Conservation (phyloP, 1,140 invertebrate genomes). For the Acarapis woodi region DNA sequence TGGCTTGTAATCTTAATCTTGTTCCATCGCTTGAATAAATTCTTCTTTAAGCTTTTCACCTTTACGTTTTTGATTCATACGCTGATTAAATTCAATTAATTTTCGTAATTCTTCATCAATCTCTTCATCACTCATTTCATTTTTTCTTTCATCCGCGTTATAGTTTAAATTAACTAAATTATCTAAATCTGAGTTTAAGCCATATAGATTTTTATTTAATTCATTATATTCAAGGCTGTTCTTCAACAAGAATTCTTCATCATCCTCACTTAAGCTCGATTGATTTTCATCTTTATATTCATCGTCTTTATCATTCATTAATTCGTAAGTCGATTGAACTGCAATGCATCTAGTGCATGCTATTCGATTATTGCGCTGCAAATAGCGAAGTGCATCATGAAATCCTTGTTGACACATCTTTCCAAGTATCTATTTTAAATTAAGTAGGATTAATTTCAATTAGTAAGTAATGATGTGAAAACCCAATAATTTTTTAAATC, state of each 20-base stretch:
- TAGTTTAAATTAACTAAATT: too few species aligned
- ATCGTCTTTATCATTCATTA: conserved; percentile 8
- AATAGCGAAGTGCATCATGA: conserved; percentile 69
- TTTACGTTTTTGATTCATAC: too few species aligned
- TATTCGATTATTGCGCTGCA: conserved; percentile 42
- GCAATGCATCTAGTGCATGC: conserved; percentile 13
- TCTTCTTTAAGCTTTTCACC: neutral
- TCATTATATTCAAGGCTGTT: too few species aligned
- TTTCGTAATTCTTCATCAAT: neutral
- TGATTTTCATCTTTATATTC: conserved; percentile 2
- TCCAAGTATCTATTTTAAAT: too few species aligned
- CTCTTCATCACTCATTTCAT: neutral
- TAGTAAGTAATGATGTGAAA: too few species aligned
- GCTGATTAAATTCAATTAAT: neutral
- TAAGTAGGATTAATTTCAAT: too few species aligned
- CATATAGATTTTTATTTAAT: too few species aligned
- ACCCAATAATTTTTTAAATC: too few species aligned
- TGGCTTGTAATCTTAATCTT: neutral
- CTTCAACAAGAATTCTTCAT: too few species aligned
- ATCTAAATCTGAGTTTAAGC: too few species aligned
- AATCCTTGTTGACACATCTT: conserved; percentile 94
- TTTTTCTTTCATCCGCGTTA: neutral
- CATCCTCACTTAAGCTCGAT: too few species aligned
- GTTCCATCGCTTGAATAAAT: neutral
- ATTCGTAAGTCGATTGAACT: conserved; percentile 10